Percentiles rank a stretch among this genome's conserved stretches.
Evolutionary conservation across 2,888 invertebrate species (phyloP).

Genomic region (Micoletzkya japonica): DNA sequence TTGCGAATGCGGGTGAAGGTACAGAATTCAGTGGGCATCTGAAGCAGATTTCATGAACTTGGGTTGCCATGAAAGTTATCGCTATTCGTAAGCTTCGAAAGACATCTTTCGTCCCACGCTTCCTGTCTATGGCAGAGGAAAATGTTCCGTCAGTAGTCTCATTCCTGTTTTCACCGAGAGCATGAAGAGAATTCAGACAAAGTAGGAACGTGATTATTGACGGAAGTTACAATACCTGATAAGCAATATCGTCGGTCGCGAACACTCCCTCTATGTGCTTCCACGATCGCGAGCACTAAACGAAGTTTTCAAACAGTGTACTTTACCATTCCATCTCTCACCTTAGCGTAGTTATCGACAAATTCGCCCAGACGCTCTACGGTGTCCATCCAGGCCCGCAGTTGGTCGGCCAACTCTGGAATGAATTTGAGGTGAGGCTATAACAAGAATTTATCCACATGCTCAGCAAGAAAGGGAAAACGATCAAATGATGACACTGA

Average conservation of each 20-base stretch:
- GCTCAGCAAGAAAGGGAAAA: no score
- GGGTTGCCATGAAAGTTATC: no score
- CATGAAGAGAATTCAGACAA: no score
- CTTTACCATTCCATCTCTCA: not conserved
- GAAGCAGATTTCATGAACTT: no score
- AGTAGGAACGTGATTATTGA: not conserved
- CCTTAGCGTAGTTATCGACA: constrained; percentile 31
- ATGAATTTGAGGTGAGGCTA: no score
- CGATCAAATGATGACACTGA: no score
- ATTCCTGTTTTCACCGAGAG: no score
- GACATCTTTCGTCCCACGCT: no score
- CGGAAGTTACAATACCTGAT: constrained; percentile 68
- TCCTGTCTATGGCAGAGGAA: no score
- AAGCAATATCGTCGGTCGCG: constrained; percentile 93
- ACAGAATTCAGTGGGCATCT: constrained; percentile 89
- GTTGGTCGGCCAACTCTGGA: constrained; percentile 27
- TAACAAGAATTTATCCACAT: no score
- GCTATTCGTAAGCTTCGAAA: no score
- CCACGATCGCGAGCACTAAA: constrained; percentile 80
- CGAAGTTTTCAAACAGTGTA: constrained; percentile 68
- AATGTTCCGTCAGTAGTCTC: no score
- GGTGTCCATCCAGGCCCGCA: constrained; percentile 44
- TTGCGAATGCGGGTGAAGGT: constrained; percentile 81
- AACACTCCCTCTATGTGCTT: constrained; percentile 86
- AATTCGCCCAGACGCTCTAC: constrained; percentile 39